These are phyloP conservation scores for Lomographa bimaculata DNA, from an alignment of 2,888 invertebrate species.

Conservation along the genomic window DNA sequence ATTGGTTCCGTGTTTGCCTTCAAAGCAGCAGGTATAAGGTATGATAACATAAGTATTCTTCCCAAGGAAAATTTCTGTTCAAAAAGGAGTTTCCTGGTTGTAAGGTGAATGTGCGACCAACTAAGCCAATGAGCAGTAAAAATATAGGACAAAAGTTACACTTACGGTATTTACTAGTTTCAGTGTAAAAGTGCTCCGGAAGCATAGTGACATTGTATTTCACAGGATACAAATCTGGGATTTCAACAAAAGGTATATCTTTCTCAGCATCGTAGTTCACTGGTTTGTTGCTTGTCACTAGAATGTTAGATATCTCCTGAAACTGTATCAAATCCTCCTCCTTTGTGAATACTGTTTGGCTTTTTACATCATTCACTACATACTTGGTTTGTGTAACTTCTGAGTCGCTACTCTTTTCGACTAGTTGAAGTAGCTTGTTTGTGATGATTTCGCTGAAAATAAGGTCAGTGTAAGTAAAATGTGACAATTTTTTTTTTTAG, in stretches of 20 bases:
- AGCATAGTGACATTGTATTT: slow-evolving; percentile 87
- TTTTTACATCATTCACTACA: slow-evolving; percentile 83
- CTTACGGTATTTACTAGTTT: slow-evolving; percentile 88
- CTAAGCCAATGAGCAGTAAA: too few relatives aligned
- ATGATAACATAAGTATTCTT: too few relatives aligned
- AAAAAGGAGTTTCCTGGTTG: too few relatives aligned
- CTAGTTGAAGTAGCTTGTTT: slow-evolving; percentile 86
- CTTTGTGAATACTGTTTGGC: slow-evolving; percentile 83
- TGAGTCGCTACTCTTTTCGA: slow-evolving; percentile 85
- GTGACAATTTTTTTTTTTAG: too few relatives aligned
- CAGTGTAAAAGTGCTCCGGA: slow-evolving; percentile 85
- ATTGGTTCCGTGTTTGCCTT: too few relatives aligned
- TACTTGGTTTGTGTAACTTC: slow-evolving; percentile 81
- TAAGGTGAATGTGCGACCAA: too few relatives aligned
- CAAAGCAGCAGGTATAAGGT: too few relatives aligned
- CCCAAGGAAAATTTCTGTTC: too few relatives aligned
- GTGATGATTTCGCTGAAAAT: slow-evolving; percentile 86
- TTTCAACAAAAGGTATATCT: slow-evolving; percentile 72
- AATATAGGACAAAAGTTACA: too few relatives aligned
- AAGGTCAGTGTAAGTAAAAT: background rate
- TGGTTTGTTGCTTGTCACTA: slow-evolving; percentile 86
- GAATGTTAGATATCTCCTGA: slow-evolving; percentile 85
- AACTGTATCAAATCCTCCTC: slow-evolving; percentile 86
- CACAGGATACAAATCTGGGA: slow-evolving; percentile 91
- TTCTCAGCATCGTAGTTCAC: slow-evolving; percentile 80